Conservation (phyloP, 2,797 vertebrate species). For the Ptychobarbus kaznakovi region DNA sequence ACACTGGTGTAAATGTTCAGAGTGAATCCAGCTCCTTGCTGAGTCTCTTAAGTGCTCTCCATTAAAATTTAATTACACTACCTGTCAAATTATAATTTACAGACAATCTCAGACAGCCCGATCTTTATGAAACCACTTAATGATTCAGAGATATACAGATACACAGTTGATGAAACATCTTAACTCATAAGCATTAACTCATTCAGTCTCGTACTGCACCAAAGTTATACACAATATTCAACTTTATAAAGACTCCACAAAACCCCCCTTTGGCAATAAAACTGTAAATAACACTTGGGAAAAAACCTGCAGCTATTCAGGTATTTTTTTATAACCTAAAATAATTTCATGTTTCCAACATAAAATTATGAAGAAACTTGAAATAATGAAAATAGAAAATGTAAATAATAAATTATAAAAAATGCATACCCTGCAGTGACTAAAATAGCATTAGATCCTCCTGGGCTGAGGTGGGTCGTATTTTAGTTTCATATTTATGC, state of each 20-base stretch:
- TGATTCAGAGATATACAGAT: slow-evolving; percentile 8
- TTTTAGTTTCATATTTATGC: not conserved
- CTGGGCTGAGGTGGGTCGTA: not conserved
- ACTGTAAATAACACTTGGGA: not conserved
- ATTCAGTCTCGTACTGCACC: not conserved
- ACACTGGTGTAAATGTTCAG: not conserved
- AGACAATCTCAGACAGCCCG: not conserved
- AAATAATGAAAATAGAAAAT: not conserved
- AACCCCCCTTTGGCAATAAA: not conserved
- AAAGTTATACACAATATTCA: not conserved
- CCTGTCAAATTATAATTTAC: slow-evolving; percentile 14
- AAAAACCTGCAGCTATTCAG: not conserved
- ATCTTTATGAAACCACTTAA: slow-evolving; percentile 31
- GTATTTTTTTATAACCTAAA: not conserved
- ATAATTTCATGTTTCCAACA: not conserved
- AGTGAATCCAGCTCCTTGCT: not conserved
- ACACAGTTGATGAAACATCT: not conserved
- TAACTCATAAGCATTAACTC: not conserved
- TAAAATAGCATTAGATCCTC: not conserved
- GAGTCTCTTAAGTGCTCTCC: slow-evolving; percentile 13
- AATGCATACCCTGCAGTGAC: not conserved
- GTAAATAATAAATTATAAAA: not conserved
- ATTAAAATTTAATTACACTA: not conserved
- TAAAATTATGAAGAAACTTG: not conserved
- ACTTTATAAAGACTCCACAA: not conserved